Evolutionary conservation across 1,140 invertebrate genomes (phyloP).

Genomic region (Cataglyphis hispanica): DNA sequence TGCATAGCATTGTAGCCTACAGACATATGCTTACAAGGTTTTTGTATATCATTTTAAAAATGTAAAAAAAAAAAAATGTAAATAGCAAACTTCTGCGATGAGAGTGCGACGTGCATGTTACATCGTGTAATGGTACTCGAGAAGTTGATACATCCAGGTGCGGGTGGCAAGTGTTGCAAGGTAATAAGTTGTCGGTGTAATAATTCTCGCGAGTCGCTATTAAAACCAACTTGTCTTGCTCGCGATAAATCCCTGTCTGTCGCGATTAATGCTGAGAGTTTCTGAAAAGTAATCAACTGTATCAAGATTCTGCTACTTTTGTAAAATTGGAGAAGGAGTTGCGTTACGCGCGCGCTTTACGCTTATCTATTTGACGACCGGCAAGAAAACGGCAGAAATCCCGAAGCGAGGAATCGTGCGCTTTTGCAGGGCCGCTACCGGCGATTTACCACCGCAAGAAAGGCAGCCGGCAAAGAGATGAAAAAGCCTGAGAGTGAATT

Average conservation of each 20-base stretch:
- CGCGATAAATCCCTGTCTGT: conserved; percentile 45
- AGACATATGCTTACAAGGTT: not conserved
- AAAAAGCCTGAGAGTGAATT: conserved; percentile 45
- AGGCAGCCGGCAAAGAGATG: conserved; percentile 20
- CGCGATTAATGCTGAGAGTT: conserved; percentile 47
- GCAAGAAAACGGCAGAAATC: conserved; percentile 46
- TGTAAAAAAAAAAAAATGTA: not conserved
- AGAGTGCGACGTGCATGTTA: conserved; percentile 8
- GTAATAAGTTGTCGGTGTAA: conserved; percentile 48
- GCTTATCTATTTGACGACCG: conserved; percentile 56
- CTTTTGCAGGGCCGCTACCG: conserved; percentile 50
- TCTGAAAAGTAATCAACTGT: conserved; percentile 56
- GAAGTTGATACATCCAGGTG: conserved; percentile 38
- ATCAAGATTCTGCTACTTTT: conserved; percentile 46
- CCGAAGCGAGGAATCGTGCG: conserved; percentile 38
- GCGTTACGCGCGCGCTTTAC: conserved; percentile 36
- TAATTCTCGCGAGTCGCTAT: conserved; percentile 57
- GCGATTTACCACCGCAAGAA: conserved; percentile 60
- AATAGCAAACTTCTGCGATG: not conserved
- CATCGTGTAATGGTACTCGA: conserved; percentile 24
- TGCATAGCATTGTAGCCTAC: not conserved
- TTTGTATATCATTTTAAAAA: not conserved
- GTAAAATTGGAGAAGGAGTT: conserved; percentile 34
- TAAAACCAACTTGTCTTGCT: conserved; percentile 49
- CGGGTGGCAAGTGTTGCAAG: conserved; percentile 41